Evolutionary conservation across 2,888 invertebrate species (phyloP).

Genomic region (Aphrophora alni): DNA sequence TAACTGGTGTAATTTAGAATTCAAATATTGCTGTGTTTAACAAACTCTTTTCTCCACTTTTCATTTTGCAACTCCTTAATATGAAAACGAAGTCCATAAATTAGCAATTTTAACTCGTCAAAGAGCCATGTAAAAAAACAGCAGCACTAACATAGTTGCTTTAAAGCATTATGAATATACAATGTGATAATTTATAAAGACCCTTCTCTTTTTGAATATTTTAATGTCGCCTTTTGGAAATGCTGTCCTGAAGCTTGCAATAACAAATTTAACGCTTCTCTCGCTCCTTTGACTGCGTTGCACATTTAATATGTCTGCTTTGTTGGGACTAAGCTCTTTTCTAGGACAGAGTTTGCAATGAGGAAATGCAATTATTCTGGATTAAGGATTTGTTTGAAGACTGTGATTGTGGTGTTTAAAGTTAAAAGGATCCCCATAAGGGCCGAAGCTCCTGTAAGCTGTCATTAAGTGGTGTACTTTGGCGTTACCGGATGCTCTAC

Average conservation of each 20-base stretch:
- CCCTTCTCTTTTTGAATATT: background rate
- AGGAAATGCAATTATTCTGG: background rate
- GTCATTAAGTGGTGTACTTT: too few relatives aligned
- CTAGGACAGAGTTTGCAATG: background rate
- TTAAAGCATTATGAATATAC: background rate
- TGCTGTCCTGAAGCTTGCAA: background rate
- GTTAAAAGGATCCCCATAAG: background rate
- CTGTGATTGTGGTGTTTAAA: background rate
- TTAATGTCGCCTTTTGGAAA: background rate
- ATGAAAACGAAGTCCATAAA: background rate
- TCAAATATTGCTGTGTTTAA: too few relatives aligned
- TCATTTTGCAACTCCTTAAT: background rate
- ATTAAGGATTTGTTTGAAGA: conserved; percentile 2
- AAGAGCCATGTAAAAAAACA: background rate
- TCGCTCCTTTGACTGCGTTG: background rate
- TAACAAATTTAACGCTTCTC: too few relatives aligned
- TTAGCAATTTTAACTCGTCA: background rate
- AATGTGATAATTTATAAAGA: conserved; percentile 2
- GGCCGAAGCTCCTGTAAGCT: background rate
- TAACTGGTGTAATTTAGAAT: too few relatives aligned
- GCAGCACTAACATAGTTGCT: background rate
- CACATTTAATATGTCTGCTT: background rate
- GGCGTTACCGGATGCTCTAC: too few relatives aligned
- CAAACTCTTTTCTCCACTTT: background rate
- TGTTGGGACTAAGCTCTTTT: background rate